A percentile compares a stretch with the other conserved stretches of the same genome.
Conservation (phyloP, 2,113 vertebrate species). For the Nannobrachium achirus region DNA sequence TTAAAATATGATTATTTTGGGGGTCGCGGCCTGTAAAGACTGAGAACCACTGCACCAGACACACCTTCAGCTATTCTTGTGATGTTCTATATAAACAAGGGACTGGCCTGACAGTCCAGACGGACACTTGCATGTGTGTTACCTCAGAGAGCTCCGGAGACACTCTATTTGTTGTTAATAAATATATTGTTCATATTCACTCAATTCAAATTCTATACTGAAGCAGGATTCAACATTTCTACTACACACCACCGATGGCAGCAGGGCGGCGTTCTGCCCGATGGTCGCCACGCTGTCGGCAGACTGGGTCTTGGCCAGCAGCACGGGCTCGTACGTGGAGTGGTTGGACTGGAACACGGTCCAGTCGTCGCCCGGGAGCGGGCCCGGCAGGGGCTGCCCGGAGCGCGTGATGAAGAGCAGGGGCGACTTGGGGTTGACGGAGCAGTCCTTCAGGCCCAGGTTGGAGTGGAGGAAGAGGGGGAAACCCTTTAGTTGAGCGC, state of each 20-base stretch:
- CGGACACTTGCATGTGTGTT: no score
- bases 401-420: slow-evolving; percentile 93
- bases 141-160: no score
- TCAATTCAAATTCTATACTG: no score
- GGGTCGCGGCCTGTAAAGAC: no score
- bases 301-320: slow-evolving; percentile 93
- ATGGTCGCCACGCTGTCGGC: slow-evolving; percentile 89
- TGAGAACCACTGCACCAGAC: no score
- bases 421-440: slow-evolving; percentile 93
- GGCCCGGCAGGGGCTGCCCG: slow-evolving; percentile 89
- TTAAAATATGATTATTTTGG: no score
- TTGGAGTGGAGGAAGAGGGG: slow-evolving; percentile 97
- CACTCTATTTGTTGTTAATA: no score
- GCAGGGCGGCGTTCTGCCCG: slow-evolving; percentile 85
- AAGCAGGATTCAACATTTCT: no score
- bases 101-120: no score
- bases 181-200: no score
- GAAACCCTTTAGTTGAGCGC: slow-evolving; percentile 97
- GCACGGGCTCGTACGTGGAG: slow-evolving; percentile 93
- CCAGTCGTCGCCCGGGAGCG: slow-evolving; percentile 96
- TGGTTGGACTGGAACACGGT: slow-evolving; percentile 98
- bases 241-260: slow-evolving; percentile 93
- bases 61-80: no score
- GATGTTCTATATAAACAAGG: no score
- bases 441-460: slow-evolving; percentile 95